A percentile compares a stretch with the other conserved stretches of the same genome.
phyloP scores from a whole-genome alignment of 1,140 invertebrate species.

The Sycophila sp. region DNA sequence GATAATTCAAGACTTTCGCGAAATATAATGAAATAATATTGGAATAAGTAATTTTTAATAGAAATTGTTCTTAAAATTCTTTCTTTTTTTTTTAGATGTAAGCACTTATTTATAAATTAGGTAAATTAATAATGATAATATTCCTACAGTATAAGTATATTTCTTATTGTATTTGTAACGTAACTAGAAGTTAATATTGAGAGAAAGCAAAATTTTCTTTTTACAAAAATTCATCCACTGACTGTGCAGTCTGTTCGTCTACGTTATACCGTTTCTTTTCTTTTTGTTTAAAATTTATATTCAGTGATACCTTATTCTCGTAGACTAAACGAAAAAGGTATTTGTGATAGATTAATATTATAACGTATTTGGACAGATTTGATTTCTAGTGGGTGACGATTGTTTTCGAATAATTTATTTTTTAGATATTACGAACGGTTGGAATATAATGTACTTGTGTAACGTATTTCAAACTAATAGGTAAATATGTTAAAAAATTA shows the following conservation, averaged over 20 bases:
- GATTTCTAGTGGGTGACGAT: too few relatives aligned
- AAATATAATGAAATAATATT: slow-evolving; percentile 62
- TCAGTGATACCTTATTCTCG: too few relatives aligned
- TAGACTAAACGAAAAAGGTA: too few relatives aligned
- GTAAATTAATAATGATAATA: slow-evolving; percentile 6
- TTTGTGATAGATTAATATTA: too few relatives aligned
- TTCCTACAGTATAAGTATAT: neutral
- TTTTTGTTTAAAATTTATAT: too few relatives aligned
- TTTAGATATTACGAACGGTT: slow-evolving; percentile 3
- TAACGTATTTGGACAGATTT: too few relatives aligned
- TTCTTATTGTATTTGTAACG: slow-evolving; percentile 2
- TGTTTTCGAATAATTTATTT: slow-evolving; percentile 2
- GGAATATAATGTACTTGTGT: slow-evolving; percentile 6
- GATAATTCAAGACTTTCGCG: slow-evolving; percentile 55
- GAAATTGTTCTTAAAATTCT: neutral
- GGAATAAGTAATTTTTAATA: slow-evolving; percentile 59
- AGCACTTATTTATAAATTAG: neutral
- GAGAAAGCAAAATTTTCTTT: slow-evolving; percentile 4
- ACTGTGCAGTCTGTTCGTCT: too few relatives aligned
- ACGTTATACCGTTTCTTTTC: too few relatives aligned
- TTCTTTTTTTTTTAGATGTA: slow-evolving; percentile 3
- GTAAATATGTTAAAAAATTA: neutral
- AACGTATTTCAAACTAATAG: neutral
- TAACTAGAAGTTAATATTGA: neutral
- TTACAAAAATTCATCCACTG: too few relatives aligned